Conservation (phyloP, 2,113 vertebrate species). For the Peromyscus polionotus region DNA sequence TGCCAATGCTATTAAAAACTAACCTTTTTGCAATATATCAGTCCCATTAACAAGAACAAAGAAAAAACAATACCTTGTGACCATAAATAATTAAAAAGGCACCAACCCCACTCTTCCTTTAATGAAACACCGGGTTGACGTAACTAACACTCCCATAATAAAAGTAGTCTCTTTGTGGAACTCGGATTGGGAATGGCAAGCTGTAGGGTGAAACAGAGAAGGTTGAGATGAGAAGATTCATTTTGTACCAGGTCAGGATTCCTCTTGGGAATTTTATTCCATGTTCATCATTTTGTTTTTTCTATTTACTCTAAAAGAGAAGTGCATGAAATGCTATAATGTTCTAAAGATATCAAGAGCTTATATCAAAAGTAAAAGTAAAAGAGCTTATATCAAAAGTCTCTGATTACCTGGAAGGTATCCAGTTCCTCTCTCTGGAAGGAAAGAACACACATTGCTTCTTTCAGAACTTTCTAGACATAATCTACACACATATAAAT, state of each 20-base stretch:
- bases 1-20: not conserved
- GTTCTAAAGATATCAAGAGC: not conserved
- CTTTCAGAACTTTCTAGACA: not conserved
- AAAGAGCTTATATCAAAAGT: not conserved
- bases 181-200: not conserved
- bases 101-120: not conserved
- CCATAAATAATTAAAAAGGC: not conserved
- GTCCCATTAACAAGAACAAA: not conserved
- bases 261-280: conserved; percentile 11
- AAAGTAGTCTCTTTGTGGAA: not conserved
- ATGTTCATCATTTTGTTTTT: not conserved
- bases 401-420: not conserved
- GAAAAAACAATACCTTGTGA: not conserved
- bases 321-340: not conserved
- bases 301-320: not conserved
- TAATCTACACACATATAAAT: not conserved
- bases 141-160: conserved; percentile 8
- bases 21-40: conserved; percentile 26
- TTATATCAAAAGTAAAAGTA: not conserved
- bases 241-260: not conserved
- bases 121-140: not conserved
- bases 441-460: not conserved
- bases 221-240: not conserved
- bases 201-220: not conserved
- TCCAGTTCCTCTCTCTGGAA: not conserved